phyloP scores from a whole-genome alignment of 2,797 vertebrate species.

The Rousettus madagascariensis region DNA sequence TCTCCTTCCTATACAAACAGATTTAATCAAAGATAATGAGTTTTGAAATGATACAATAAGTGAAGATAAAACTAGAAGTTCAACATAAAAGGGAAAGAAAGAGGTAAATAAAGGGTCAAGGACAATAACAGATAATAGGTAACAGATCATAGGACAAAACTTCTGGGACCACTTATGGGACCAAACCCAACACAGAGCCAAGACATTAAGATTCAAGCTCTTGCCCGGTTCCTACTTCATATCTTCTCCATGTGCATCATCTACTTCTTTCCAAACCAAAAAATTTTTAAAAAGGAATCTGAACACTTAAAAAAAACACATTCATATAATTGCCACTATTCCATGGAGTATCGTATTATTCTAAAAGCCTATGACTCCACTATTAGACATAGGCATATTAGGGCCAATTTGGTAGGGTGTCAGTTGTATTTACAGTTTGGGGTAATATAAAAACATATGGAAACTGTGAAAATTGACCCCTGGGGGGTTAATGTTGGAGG shows the following conservation, averaged over 20 bases:
- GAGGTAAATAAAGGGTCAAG: not conserved
- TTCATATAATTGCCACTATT: slow-evolving; percentile 54
- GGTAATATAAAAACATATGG: slow-evolving; percentile 78
- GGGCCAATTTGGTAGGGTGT: slow-evolving; percentile 72
- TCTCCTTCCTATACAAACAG: not conserved
- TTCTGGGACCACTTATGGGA: not conserved
- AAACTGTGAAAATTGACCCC: slow-evolving; percentile 78
- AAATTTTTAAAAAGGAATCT: not conserved
- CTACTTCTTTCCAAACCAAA: slow-evolving; percentile 37
- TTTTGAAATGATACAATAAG: not conserved
- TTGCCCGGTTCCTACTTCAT: not conserved
- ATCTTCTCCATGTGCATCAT: slow-evolving; percentile 51
- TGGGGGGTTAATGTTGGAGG: slow-evolving; percentile 61
- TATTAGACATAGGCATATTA: slow-evolving; percentile 56
- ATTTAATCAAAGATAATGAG: not conserved
- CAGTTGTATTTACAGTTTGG: slow-evolving; percentile 75
- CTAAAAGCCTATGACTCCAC: slow-evolving; percentile 35
- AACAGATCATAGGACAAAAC: not conserved
- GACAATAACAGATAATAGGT: not conserved
- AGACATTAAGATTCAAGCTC: not conserved
- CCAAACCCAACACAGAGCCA: not conserved
- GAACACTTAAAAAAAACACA: slow-evolving; percentile 52
- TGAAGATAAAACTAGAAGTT: not conserved
- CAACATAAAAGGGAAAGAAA: not conserved
- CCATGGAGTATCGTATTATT: slow-evolving; percentile 40